Percentiles rank a stretch among this genome's conserved stretches.
These are phyloP conservation scores for Drosophila planitibia DNA, from an alignment of 2,888 invertebrate species.

Conservation along the genomic window DNA sequence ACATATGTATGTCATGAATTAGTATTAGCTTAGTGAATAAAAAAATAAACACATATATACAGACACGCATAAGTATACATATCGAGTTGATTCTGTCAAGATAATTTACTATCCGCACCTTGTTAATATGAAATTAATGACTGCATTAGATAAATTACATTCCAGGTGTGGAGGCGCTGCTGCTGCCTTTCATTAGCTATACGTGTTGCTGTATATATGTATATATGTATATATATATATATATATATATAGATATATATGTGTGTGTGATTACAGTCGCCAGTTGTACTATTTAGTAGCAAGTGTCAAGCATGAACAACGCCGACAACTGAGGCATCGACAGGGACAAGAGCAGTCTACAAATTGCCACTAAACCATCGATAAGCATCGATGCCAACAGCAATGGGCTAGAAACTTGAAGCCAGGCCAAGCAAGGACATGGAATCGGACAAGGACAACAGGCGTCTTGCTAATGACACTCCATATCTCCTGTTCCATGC, in stretches of 20 bases:
- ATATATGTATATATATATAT: neutral
- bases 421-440: slow-evolving; percentile 11
- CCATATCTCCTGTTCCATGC: slow-evolving; percentile 4
- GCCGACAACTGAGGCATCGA: slow-evolving; percentile 26
- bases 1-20: neutral
- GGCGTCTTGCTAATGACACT: slow-evolving; percentile 45
- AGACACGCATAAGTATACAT: neutral
- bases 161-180: slow-evolving; percentile 33
- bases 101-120: slow-evolving; percentile 85
- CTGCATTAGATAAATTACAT: slow-evolving; percentile 85
- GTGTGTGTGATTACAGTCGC: slow-evolving; percentile 33
- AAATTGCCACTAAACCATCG: slow-evolving; percentile 64
- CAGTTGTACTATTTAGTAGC: slow-evolving; percentile 50
- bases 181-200: slow-evolving; percentile 21
- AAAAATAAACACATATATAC: neutral
- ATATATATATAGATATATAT: neutral
- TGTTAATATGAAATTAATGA: slow-evolving; percentile 87
- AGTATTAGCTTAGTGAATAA: neutral
- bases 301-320: slow-evolving; percentile 56
- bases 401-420: neutral
- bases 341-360: slow-evolving; percentile 39
- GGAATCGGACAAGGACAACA: slow-evolving; percentile 21
- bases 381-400: slow-evolving; percentile 59
- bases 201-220: neutral
- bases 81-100: slow-evolving; percentile 35